Conservation (phyloP, 2,797 vertebrate genomes). For the Poecilia wingei region DNA sequence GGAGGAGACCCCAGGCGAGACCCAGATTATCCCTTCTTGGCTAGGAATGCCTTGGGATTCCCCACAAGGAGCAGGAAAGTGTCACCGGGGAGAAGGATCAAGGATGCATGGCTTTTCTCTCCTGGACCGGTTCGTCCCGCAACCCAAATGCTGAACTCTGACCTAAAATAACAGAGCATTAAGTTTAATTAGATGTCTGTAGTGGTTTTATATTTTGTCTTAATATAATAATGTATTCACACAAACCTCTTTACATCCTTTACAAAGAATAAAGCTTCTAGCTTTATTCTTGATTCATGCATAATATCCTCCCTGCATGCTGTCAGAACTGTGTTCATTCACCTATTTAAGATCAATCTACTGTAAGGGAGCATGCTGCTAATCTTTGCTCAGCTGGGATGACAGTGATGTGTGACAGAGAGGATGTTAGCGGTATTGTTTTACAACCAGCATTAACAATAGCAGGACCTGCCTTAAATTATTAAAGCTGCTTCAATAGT, state of each 20-base stretch:
- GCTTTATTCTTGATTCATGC: not conserved
- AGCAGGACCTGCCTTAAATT: conserved; percentile 7
- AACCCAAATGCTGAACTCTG: not conserved
- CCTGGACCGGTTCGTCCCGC: not conserved
- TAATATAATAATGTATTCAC: not conserved
- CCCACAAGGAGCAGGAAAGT: not conserved
- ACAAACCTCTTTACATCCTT: not conserved
- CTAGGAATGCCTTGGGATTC: not conserved
- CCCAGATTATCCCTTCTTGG: not conserved
- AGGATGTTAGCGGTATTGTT: conserved; percentile 17
- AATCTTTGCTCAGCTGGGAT: not conserved
- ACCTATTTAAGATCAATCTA: not conserved
- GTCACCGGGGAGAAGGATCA: not conserved
- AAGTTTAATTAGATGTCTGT: not conserved
- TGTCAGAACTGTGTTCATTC: not conserved
- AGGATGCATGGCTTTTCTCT: not conserved
- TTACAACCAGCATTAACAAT: conserved; percentile 3
- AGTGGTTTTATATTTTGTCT: not conserved
- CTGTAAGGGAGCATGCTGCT: not conserved
- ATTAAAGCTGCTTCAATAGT: conserved; percentile 17
- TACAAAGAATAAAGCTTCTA: not conserved
- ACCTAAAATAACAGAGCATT: not conserved
- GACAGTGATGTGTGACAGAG: conserved; percentile 1
- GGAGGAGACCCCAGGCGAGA: not conserved
- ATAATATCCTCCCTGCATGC: not conserved